Evolutionary conservation across 2,888 invertebrate genomes (phyloP), one percentile per base, ranked within the genome.

Genomic region (Litoditis marina): DNA sequence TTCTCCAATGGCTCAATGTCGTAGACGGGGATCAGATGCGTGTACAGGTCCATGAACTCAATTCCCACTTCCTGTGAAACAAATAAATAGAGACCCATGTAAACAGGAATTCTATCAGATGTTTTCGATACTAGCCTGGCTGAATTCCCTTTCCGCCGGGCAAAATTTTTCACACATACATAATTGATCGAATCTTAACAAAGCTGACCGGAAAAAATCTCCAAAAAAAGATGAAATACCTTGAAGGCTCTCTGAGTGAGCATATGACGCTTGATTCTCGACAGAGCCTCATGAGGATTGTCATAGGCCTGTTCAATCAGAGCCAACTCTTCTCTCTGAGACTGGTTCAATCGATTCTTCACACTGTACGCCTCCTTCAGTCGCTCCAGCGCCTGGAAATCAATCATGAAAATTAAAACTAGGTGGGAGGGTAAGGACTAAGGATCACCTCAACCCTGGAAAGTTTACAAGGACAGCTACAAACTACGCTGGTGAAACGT

Each of bases 11-110:
- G 98, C 82, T 99, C 98, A 46, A 99, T 95, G 84, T 99, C 98
- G 84, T 98, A 98, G 0, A 99, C 98, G 0, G 98, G 98, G 69
- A 99, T 94, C 68, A 99, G 85, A 83, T 98, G 96, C 65, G 94
- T 95, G 87, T 99, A 99, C 60, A 99, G 87, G 84, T 99, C 98
- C 98, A 99, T 99, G 85, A 99, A 99, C 85, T 99, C 98, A 80
- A 99, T 99, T 47, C 96, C 95, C 63, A 92, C 91, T 90, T 91
- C 78, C 53, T 34, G 77, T 69, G 65, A 63, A 0, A 19, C 7
- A 28, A 28, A n/a, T 31, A 42, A 8, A 50, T 5, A 25, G 27
- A 25, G 6, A 13, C 47, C 8, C 19, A 8, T 13, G 19, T 50
- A 25, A n/a, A 50, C 27, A 3, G 19, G 5, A 8, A 11, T 11